A percentile compares a stretch with the other conserved stretches of the same genome.
Conservation (phyloP, 2,113 vertebrate species). For the Semicossyphus pulcher region DNA sequence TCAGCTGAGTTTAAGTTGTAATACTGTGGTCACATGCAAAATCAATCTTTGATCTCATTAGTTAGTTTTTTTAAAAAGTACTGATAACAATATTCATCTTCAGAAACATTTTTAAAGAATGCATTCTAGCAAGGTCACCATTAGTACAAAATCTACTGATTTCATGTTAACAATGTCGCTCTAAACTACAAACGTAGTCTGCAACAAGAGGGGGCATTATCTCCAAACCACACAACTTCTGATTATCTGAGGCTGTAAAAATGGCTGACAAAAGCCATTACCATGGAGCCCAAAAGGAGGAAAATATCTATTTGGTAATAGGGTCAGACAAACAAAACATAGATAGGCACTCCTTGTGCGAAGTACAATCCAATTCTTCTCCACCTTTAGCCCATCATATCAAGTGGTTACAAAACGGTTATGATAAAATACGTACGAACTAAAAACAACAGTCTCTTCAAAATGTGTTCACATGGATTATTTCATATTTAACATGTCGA, state of each 20-base stretch:
- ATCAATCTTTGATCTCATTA: constrained; percentile 60
- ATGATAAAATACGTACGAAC: constrained; percentile 46
- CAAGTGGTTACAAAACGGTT: constrained; percentile 62
- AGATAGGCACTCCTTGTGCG: constrained; percentile 68
- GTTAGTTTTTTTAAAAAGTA: constrained; percentile 57
- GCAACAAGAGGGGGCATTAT: constrained; percentile 44
- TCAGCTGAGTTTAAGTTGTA: constrained; percentile 49
- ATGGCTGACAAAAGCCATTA: constrained; percentile 43
- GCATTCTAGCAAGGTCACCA: constrained; percentile 61
- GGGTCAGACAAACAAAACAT: constrained; percentile 44
- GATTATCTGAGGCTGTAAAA: constrained; percentile 72
- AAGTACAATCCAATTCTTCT: constrained; percentile 62
- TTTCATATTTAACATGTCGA: constrained; percentile 45
- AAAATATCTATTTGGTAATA: constrained; percentile 66
- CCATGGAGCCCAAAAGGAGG: constrained; percentile 25
- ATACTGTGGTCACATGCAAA: constrained; percentile 59
- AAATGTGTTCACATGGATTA: constrained; percentile 52
- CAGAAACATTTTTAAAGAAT: constrained; percentile 54
- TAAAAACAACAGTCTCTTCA: constrained; percentile 58
- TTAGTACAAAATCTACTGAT: constrained; percentile 71
- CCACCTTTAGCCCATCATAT: constrained; percentile 45
- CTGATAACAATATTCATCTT: constrained; percentile 59
- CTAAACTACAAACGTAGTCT: constrained; percentile 58
- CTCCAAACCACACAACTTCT: constrained; percentile 55
- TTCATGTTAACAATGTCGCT: constrained; percentile 53